These are phyloP conservation scores for Platerodrilus igneus DNA, from an alignment of 2,888 invertebrate species.

Conservation along the genomic window DNA sequence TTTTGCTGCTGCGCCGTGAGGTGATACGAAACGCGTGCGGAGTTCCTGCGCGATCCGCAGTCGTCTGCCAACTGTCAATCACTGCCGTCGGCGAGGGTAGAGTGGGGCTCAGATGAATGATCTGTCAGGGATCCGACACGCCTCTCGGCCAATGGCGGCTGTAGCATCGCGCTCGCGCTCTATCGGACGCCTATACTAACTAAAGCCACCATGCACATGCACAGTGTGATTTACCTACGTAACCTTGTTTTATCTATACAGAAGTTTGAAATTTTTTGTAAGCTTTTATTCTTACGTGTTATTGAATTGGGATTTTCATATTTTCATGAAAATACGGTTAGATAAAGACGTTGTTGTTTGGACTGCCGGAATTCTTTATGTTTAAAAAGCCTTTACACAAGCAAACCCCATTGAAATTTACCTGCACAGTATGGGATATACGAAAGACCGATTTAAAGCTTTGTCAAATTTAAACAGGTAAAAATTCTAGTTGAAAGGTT, in stretches of 20 bases:
- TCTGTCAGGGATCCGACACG: conserved; percentile 45
- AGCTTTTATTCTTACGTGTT: too few relatives aligned
- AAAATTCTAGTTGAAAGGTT: too few relatives aligned
- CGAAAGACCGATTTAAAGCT: too few relatives aligned
- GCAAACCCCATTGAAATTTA: too few relatives aligned
- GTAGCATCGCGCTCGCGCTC: conserved; percentile 52
- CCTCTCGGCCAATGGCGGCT: conserved; percentile 47
- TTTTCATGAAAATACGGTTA: too few relatives aligned
- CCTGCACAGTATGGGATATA: too few relatives aligned
- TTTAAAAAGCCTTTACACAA: too few relatives aligned
- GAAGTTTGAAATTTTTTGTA: not conserved
- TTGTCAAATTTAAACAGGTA: too few relatives aligned
- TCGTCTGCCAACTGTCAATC: conserved; percentile 65
- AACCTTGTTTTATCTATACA: not conserved
- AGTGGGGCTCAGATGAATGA: conserved; percentile 54
- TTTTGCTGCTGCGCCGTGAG: conserved; percentile 34
- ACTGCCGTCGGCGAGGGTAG: conserved; percentile 52
- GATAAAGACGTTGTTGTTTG: too few relatives aligned
- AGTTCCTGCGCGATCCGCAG: conserved; percentile 61
- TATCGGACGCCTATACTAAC: conserved; percentile 25
- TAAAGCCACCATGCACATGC: conserved; percentile 44
- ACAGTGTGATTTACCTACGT: conserved; percentile 13
- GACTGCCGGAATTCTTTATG: too few relatives aligned
- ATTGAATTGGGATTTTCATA: too few relatives aligned
- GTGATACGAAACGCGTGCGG: conserved; percentile 46